Conservation (phyloP, 1,140 invertebrate genomes). For the Drosophila varians region DNA sequence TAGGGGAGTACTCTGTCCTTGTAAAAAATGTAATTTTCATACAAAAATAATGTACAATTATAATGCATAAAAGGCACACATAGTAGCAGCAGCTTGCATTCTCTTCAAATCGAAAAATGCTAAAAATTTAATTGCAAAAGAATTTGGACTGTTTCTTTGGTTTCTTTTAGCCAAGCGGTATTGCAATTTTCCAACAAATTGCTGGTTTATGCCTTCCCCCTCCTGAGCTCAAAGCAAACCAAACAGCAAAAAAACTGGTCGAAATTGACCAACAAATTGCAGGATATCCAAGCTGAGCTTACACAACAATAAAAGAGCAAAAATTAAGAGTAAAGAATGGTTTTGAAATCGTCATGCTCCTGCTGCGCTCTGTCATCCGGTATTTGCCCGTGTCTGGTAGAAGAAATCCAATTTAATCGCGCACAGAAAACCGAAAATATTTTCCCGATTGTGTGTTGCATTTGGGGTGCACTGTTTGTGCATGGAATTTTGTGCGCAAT, state of each 20-base stretch:
- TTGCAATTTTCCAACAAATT: neutral
- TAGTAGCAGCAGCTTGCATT: neutral
- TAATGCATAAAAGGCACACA: neutral
- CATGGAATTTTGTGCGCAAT: neutral
- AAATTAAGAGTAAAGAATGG: neutral
- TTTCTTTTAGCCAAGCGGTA: too few species aligned
- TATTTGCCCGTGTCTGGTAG: neutral
- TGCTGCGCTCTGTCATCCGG: constrained; percentile 10
- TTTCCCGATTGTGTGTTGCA: constrained; percentile 8
- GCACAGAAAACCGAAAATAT: constrained; percentile 18
- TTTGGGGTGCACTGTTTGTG: constrained; percentile 1
- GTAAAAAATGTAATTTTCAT: constrained; percentile 36
- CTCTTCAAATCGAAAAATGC: neutral
- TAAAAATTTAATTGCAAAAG: neutral
- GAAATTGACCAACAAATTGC: neutral
- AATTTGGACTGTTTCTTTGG: neutral
- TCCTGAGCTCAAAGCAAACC: neutral
- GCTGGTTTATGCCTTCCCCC: neutral
- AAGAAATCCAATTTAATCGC: constrained; percentile 12
- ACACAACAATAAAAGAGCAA: constrained; percentile 12
- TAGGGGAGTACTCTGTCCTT: constrained; percentile 24
- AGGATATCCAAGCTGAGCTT: neutral
- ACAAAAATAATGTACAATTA: neutral
- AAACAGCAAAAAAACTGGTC: neutral
- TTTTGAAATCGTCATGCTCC: neutral